Evolutionary conservation across 92 coral and sea anemone genomes (phyloP), one percentile per base, ranked within the genome.

Genomic region (Montipora capitata): DNA sequence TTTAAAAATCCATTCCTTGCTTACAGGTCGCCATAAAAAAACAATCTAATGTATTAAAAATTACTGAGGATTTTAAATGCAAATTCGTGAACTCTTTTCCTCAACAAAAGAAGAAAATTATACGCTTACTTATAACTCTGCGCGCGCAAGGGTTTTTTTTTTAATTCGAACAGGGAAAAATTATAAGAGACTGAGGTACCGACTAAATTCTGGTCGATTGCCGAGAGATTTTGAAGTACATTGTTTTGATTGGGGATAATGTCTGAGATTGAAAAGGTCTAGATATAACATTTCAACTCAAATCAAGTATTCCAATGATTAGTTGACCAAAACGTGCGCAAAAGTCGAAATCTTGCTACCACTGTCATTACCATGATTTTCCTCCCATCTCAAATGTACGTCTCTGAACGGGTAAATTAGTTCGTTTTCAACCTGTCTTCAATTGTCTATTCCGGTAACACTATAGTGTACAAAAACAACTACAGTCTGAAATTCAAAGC

Each of bases 401-500:
- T 67, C 10, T 10, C 72, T 35, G 48, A 68, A 10, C 12, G 40
- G 13, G 8, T 3, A 65, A 2, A 27, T 27, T 27, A 27, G 20
- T 17, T 41, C 18, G 70, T 65, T 65, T 6, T 4, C 20, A 18
- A 35, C 74, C 12, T 10, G 7, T 69, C 41, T 51, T 69, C 51
- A 54, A 77, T 35, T 13, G 45, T 17, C 42, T 42, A 41, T 44
- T 78, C 83, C 72, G 76, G 66, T 68, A 40, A 68, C 9, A 11
- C 85, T 38, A 27, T 67, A 43, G 73, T 69, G 65, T 39, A 68
- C 39, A 27, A 51, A 76, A 80, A 80, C 85, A 44, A 45, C 54
- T 80, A 49, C 15, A 80, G 76, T 39, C 40, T 80, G 67, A 51
- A 80, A 66, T 78, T 78, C 71, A 18, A 78, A 62, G 70, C 72